These are phyloP conservation scores for Lepidonotus clava DNA, from an alignment of 2,888 invertebrate species.

Conservation along the genomic window DNA sequence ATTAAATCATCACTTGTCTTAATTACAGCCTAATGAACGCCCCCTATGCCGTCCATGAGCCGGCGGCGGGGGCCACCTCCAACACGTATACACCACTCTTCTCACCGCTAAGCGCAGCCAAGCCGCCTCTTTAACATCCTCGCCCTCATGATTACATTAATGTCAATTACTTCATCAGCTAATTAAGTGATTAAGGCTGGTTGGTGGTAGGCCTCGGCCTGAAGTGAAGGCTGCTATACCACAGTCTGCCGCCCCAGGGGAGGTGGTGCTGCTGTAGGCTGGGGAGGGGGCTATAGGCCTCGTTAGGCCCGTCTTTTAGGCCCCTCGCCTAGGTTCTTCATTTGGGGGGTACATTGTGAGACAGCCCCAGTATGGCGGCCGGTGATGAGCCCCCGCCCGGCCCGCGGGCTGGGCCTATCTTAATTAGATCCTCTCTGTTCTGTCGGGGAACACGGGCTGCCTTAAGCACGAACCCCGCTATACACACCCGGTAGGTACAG, in stretches of 20 bases:
- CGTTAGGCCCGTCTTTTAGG: constrained; percentile 39
- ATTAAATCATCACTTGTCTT: not conserved
- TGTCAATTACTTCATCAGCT: constrained; percentile 44
- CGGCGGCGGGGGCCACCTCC: not conserved
- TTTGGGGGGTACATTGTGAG: not conserved
- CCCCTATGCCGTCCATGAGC: not conserved
- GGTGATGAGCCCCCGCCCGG: not conserved
- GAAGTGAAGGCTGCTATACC: not conserved
- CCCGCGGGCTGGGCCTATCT: constrained; percentile 41
- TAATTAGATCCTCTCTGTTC: constrained; percentile 50
- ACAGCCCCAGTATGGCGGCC: not conserved
- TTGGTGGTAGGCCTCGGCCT: not conserved
- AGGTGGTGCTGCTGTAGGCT: not conserved
- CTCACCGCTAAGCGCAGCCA: not conserved
- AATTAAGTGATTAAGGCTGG: constrained; percentile 30
- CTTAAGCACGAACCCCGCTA: not conserved
- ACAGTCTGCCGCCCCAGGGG: not conserved
- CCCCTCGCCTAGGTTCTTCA: not conserved
- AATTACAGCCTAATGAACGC: not conserved
- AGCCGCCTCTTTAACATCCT: constrained; percentile 11
- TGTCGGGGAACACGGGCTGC: constrained; percentile 2
- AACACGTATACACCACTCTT: not conserved
- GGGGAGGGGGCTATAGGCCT: not conserved
- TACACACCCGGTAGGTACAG: no score
- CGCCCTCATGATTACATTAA: constrained; percentile 18